Evolutionary conservation across 1,140 invertebrate species (phyloP).

Genomic region (Diabrotica undecimpunctata): DNA sequence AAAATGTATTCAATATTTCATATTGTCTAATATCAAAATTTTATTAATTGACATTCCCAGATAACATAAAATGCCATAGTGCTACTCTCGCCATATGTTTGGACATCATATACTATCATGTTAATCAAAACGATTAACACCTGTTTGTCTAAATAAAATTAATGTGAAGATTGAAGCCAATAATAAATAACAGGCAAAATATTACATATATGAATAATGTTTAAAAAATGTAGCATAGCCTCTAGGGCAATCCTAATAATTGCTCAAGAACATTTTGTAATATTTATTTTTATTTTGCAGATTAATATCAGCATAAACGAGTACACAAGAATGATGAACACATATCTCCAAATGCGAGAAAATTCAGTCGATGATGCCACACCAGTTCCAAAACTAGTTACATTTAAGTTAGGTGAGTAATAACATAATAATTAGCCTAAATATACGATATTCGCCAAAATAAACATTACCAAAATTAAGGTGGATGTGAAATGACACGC

Average conservation of each 20-base stretch:
- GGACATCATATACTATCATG: no score
- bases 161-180: no score
- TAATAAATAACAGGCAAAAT: not conserved
- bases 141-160: no score
- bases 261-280: conserved; percentile 2
- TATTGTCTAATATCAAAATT: no score
- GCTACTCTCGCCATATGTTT: no score
- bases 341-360: conserved; percentile 33
- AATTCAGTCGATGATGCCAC: conserved; percentile 22
- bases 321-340: conserved; percentile 39
- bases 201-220: not conserved
- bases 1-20: no score
- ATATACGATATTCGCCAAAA: no score
- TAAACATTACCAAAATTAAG: no score
- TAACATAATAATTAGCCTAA: not conserved
- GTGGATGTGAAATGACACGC: no score
- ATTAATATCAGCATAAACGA: conserved; percentile 44
- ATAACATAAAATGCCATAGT: no score
- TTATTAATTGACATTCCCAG: no score
- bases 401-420: conserved; percentile 42
- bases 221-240: not conserved
- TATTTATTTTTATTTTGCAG: conserved; percentile 29
- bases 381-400: conserved; percentile 37
- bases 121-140: no score
- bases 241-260: not conserved